A percentile compares a stretch with the other conserved stretches of the same genome.
phyloP scores from a whole-genome alignment of 2,797 vertebrate genomes.

The Silurus lanzhouensis region DNA sequence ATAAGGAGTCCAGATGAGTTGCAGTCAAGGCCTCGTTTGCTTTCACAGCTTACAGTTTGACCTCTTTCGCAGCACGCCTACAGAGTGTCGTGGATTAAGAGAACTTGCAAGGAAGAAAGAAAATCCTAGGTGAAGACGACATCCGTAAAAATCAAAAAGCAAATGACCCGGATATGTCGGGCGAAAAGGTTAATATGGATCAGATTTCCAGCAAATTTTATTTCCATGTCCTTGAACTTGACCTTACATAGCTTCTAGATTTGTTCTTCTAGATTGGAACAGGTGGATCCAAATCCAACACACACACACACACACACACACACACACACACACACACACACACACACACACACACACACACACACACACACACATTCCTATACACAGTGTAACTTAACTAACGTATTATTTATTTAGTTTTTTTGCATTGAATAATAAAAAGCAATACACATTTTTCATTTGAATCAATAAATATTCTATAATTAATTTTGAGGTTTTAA shows the following conservation, averaged over 20 bases:
- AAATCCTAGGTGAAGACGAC: conserved; percentile 24
- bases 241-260: background rate
- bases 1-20: conserved; percentile 61
- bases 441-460: too few species aligned
- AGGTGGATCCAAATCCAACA: background rate
- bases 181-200: conserved; percentile 43
- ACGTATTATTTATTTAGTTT: too few species aligned
- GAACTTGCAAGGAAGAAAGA: conserved; percentile 3
- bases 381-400: too few species aligned
- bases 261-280: background rate
- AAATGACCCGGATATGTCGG: conserved; percentile 44
- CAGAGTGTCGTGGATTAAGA: conserved; percentile 40
- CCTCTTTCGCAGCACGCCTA: conserved; percentile 46
- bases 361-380: too few species aligned
- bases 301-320: too few species aligned
- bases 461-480: too few species aligned
- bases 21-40: conserved; percentile 50
- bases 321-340: too few species aligned
- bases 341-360: too few species aligned
- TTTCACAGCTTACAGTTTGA: conserved; percentile 56
- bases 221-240: conserved; percentile 19
- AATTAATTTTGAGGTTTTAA: too few species aligned
- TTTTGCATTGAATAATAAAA: too few species aligned
- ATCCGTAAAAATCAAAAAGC: conserved; percentile 29
- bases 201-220: conserved; percentile 2